A percentile compares a stretch with the other conserved stretches of the same genome.
Evolutionary conservation across 2,113 vertebrate genomes (phyloP).

Genomic region (Alethe diademata): DNA sequence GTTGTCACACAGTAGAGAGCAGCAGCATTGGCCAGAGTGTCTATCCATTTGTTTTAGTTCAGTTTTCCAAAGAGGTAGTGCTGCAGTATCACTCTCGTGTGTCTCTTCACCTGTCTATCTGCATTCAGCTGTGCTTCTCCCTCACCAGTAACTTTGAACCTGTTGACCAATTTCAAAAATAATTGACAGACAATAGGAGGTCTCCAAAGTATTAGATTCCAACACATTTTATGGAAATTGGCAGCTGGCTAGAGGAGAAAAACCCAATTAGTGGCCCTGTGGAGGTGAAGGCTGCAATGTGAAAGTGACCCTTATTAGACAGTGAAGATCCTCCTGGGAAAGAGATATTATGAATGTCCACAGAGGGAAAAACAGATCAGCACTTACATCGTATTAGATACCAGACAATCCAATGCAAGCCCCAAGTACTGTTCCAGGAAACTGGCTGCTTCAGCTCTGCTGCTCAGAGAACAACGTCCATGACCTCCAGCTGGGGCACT

Average conservation of each 20-base stretch:
- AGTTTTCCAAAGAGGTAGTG: background rate
- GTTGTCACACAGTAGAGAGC: background rate
- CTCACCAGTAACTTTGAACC: slow-evolving; percentile 8
- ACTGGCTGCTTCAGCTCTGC: background rate
- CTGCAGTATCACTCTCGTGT: background rate
- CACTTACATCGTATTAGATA: background rate
- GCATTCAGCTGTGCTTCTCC: background rate
- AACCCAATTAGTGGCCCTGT: background rate
- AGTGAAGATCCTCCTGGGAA: background rate
- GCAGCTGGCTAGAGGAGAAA: background rate
- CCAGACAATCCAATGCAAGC: background rate
- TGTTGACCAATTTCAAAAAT: slow-evolving; percentile 1
- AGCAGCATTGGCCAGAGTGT: background rate
- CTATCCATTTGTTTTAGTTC: background rate
- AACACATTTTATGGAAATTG: background rate
- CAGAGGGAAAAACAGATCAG: background rate
- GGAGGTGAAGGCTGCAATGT: background rate
- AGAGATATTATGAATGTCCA: background rate
- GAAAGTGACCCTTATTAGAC: background rate
- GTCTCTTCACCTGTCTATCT: background rate
- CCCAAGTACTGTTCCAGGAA: background rate
- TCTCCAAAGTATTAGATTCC: slow-evolving; percentile 14
- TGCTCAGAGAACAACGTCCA: accelerated
- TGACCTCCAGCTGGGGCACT: background rate
- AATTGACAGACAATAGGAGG: background rate